Conservation (phyloP, 2,113 vertebrate genomes). For the Hemibagrus wyckioides region DNA sequence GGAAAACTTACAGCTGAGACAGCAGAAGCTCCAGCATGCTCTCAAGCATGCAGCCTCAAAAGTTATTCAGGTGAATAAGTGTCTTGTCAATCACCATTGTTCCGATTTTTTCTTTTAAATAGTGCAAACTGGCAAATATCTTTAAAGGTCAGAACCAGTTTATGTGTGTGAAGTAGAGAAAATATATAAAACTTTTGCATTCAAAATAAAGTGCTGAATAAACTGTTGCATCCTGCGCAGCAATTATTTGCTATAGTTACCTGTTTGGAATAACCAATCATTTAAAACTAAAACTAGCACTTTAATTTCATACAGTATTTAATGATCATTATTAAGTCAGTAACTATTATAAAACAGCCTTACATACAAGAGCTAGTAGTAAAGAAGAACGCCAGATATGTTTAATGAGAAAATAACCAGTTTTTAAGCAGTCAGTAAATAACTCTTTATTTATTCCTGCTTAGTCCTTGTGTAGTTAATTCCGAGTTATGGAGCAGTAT, state of each 20-base stretch:
- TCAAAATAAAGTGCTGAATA: neutral
- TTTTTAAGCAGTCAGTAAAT: neutral
- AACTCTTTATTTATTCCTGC: neutral
- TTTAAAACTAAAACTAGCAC: neutral
- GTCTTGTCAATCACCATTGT: slow-evolving; percentile 12
- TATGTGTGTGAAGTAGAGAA: neutral
- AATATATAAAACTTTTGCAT: neutral
- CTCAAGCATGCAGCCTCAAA: slow-evolving; percentile 16
- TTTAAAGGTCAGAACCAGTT: neutral
- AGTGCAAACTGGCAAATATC: neutral
- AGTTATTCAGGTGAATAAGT: slow-evolving; percentile 29
- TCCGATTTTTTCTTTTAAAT: neutral
- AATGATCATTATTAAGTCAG: neutral
- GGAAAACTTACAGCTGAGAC: slow-evolving; percentile 22
- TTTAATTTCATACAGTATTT: neutral
- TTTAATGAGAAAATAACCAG: neutral
- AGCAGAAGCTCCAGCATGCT: slow-evolving; percentile 11
- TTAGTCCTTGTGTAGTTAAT: neutral
- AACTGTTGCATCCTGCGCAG: neutral
- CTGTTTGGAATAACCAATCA: neutral
- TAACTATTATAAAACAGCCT: neutral
- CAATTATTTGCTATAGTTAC: neutral
- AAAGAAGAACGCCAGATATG: neutral
- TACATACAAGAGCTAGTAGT: neutral
- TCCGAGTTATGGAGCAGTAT: neutral